Base-by-base conservation (phyloP, 2,797 vertebrate species). In the Mormyrops attenuatus region DNA sequence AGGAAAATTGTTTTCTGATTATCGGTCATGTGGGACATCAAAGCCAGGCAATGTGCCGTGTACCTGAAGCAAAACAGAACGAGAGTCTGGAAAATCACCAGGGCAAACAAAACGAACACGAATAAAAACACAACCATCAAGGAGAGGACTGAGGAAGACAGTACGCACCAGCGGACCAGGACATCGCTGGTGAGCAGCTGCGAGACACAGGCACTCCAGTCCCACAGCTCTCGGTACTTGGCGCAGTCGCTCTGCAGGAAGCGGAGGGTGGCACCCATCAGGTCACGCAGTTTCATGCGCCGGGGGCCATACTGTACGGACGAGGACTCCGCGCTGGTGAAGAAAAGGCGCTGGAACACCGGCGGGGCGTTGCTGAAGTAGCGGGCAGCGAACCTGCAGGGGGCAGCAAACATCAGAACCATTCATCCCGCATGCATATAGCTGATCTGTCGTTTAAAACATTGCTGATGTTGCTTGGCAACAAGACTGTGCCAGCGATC, bases 151-250 rank as follows among this genome's bases (percentile, higher is more conserved):
- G 80, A 13, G 55, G 44, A 3, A 86, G 26, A 3, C 1, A 69
- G 73, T 3, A 93, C 96, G 0, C 91, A 99, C 99, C 99, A 97
- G 93, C 98, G 97, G 22, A 99, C 99, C 94, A 98, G 95, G 88
- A 97, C 95, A 77, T 99, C 98, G 0, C 98, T 98, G 92, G 98
- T 99, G 91, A 98, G 97, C 47, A 99, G 96, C 91, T 98, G 97
- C 0, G 99, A 98, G 44, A 99, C 94, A 87, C 99, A 99, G 44
- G 97, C 97, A 53, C 99, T 99, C 99, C 99, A 99, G 94, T 99
- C 98, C 99, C 99, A 99, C 0, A 98, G 94, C 4, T 97, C 97
- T 38, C 96, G 93, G 90, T 97, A 99, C 89, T 97, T 95, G 20
- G 95, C 94, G 47, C 95, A 97, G 17, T 98, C 97, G 20, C 96